Evolutionary conservation across 2,888 invertebrate species (phyloP), one percentile per base, ranked within the genome.

Genomic region (Stenodema calcarata): DNA sequence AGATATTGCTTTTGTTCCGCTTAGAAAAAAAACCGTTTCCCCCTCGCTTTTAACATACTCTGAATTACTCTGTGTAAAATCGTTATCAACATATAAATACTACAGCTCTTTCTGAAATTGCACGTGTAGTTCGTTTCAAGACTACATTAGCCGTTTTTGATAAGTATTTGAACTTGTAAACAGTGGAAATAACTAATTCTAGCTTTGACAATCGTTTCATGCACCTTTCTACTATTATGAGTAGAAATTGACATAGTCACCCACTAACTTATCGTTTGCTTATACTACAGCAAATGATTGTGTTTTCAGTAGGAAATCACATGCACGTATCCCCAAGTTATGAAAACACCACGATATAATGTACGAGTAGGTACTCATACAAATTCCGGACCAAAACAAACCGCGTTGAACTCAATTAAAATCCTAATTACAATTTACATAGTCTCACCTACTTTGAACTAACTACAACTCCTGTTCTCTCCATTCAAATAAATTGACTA

Each of bases 241-340:
- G 78, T 78, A 78, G 78, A 78, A 44, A 78, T 78, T 44, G 44
- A 78, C 78, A 44, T 78, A 44, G 78, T 44, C 78, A 6, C 18
- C 18, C 44, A 30, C 35, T 2, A 47, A 47, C 4, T 62, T 27
- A 62, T 23, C 62, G 18, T 62, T 62, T 62, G 62, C 62, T 23
- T 62, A 1, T 23, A 23, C 9, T 0, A 62, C 62, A 23, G 62
- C 62, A 23, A 62, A 62, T 62, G 23, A 62, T 62, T 23, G 62
- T 62, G 27, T 9, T 62, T 62, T 62, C 62, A 12, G 7, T 62
- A 62, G 62, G 62, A 23, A 62, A 62, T 27, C 62, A 62, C 23
- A 4, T 7, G 35, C 35, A 35, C n/a, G n/a, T n/a, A n/a, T n/a
- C n/a, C n/a, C n/a, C n/a, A n/a, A n/a, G n/a, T n/a, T n/a, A n/a